Base-by-base conservation (phyloP, 2,888 invertebrate genomes). In the Pasiphila rectangulata region DNA sequence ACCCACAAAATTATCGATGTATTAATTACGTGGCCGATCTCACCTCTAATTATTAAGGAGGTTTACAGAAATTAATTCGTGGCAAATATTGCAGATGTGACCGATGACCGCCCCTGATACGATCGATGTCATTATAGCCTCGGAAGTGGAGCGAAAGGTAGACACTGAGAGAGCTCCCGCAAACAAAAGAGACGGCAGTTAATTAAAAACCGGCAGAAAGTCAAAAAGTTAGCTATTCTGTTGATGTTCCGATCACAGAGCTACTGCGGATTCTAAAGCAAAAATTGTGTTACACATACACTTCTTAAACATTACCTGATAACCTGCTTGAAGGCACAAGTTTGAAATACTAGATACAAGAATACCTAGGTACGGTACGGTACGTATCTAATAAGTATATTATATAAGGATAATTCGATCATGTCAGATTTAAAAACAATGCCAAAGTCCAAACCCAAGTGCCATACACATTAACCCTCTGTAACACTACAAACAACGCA, bases 71-170 rank as follows among this genome's bases (percentile, higher is more conserved):
- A 56, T 63, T 60, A 61, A 67, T 68, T 64, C 61, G 56, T 51
- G 56, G 56, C 59, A 69, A 65, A 69, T 71, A 68, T 71, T 53
- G 59, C 60, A 63, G 59, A 69, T 59, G 60, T 61, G 59, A 52
- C 61, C 58, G 55, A 58, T 61, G 62, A 61, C 58, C 61, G 59
- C 56, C 48, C 34, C 59, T 54, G 67, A 73, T 70, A 67, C 74
- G 75, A 81, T 79, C 81, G 71, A 82, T 78, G 79, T 72, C 75
- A 54, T 75, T 75, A 75, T 73, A 66, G 69, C 64, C 62, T 68
- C 67, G 63, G 72, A 73, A 74, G 72, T 69, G 71, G 68, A 73
- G 69, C 68, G 70, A 72, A 72, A 74, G 69, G 61, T 53, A 65
- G 64, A 5, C 7, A 30, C 9, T 17, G 32, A 66, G 66, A 63